Base-by-base conservation (phyloP, 2,888 invertebrate species). In the Pelosia muscerda region DNA sequence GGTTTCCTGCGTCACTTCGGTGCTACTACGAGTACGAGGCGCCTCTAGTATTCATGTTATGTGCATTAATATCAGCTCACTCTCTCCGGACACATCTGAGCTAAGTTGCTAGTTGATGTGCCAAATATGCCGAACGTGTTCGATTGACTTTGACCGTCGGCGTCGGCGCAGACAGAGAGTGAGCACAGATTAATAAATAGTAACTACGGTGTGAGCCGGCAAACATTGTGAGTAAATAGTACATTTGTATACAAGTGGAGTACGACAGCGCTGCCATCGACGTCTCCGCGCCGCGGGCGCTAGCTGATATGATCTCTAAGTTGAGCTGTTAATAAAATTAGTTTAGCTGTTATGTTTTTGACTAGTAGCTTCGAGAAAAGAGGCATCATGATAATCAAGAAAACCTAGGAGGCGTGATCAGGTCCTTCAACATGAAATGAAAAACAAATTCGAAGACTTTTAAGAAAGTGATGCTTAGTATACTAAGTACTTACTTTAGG, bases 11-110 rank as follows among this genome's bases (percentile, higher is more conserved):
- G 13, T 22, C n/a, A n/a, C n/a, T n/a, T n/a, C 31, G 38, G 28
- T 4, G 2, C 2, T 23, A 42, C 10, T 25, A 19, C 19, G 26
- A 53, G 49, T 25, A 19, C 19, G 26, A 53, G 49, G 19, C 53
- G 26, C 57, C 34, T 58, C 28, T 62, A 63, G 53, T 62, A 65
- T 66, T 66, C 60, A 64, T 67, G 63, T 66, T 62, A 61, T 61
- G 61, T 68, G 63, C 63, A 68, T 69, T 66, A 13, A 54, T 66
- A 61, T 55, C 28, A 19, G 25, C 38, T 61, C 60, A 38, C 59
- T 60, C 65, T 61, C 54, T 23, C 3, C 60, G 42, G 42, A 22
- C 28, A 63, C 49, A 19, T 23, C 15, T 22, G 54, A 54, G 19
- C 55, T 19, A 19, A 13, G 31, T 65, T 53, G 13, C 15, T 42